Conservation (phyloP, 2,113 vertebrate species). For the Sebastes schlegelii region DNA sequence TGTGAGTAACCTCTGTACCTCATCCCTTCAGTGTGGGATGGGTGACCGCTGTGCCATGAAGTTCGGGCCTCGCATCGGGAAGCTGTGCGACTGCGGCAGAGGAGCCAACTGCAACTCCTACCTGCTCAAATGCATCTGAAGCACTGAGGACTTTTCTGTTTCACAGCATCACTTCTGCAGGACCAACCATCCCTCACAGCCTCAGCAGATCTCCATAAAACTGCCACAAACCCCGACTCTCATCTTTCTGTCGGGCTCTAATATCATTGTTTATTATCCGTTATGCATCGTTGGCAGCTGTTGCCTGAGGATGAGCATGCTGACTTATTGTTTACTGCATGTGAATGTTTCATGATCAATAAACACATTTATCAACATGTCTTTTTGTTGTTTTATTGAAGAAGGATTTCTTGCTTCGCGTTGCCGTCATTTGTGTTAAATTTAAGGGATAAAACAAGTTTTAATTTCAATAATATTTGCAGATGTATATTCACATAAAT, state of each 20-base stretch:
- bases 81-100: conserved; percentile 85
- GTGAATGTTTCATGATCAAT: conserved; percentile 49
- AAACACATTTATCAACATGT: conserved; percentile 40
- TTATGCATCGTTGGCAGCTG: background rate
- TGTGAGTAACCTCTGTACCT: background rate
- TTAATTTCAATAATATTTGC: background rate
- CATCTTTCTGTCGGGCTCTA: background rate
- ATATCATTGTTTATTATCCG: background rate
- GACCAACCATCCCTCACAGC: background rate
- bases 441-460: background rate
- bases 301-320: conserved; percentile 34
- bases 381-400: background rate
- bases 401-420: background rate
- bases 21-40: conserved; percentile 74
- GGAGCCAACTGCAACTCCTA: conserved; percentile 86
- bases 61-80: conserved; percentile 84
- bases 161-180: background rate
- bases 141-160: accelerated
- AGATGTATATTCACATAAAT: background rate
- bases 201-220: background rate
- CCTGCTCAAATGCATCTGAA: conserved; percentile 86
- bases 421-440: background rate
- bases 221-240: background rate
- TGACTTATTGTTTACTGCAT: conserved; percentile 34
- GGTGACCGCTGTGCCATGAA: conserved; percentile 85